Evolutionary conservation across 1,140 invertebrate genomes (phyloP).

Genomic region (Anastrepha obliqua): DNA sequence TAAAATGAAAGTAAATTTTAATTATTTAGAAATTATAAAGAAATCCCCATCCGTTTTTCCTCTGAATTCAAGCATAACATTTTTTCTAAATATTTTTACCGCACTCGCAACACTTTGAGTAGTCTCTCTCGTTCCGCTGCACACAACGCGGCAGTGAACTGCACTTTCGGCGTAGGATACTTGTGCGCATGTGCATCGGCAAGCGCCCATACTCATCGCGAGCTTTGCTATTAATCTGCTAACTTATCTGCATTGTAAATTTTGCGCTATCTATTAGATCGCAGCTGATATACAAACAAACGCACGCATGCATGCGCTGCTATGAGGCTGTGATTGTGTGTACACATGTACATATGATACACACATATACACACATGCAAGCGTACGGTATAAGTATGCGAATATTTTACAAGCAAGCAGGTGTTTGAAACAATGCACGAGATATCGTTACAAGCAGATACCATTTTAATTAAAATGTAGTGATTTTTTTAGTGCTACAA

Average conservation of each 20-base stretch:
- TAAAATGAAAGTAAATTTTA: too few species aligned
- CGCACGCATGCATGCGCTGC: not conserved
- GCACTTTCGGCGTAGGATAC: too few species aligned
- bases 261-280: slow-evolving; percentile 35
- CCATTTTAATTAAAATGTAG: slow-evolving; percentile 45
- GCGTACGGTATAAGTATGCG: too few species aligned
- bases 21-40: too few species aligned
- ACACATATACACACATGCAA: not conserved
- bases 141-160: not conserved
- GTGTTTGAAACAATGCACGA: slow-evolving; percentile 8
- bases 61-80: too few species aligned
- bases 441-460: slow-evolving; percentile 29
- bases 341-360: not conserved
- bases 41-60: too few species aligned
- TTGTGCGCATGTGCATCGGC: not conserved
- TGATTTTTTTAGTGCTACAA: not conserved
- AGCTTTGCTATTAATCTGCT: not conserved
- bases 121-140: too few species aligned
- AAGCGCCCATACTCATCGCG: too few species aligned
- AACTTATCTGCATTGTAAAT: slow-evolving; percentile 50
- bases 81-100: not conserved
- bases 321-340: not conserved
- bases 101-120: not conserved
- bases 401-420: slow-evolving; percentile 3
- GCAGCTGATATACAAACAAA: not conserved